Conservation (phyloP, 2,888 invertebrate genomes). For the Peribatodes rhomboidaria region DNA sequence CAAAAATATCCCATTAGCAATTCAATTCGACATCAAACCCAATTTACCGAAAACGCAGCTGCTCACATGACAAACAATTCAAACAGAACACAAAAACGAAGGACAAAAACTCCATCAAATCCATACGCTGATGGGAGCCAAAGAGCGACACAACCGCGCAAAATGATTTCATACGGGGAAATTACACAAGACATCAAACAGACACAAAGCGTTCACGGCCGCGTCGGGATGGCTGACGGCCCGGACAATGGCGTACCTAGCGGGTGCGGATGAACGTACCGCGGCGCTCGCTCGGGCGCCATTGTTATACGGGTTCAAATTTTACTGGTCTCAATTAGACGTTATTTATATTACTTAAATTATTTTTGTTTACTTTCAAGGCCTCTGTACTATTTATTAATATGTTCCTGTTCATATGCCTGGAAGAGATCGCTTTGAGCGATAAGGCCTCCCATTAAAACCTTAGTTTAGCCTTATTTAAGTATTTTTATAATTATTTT, state of each 20-base stretch:
- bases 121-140: constrained; percentile 23
- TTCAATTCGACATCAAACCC: constrained; percentile 16
- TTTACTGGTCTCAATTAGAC: neutral
- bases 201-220: constrained; percentile 43
- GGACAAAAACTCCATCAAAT: constrained; percentile 19
- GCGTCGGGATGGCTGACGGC: neutral
- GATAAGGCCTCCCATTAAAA: too few species aligned
- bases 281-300: neutral
- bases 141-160: constrained; percentile 19
- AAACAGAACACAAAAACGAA: constrained; percentile 18
- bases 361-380: too few species aligned
- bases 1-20: constrained; percentile 14
- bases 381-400: too few species aligned
- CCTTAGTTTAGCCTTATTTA: too few species aligned
- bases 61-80: constrained; percentile 15
- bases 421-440: too few species aligned
- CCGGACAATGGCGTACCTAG: constrained; percentile 1
- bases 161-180: constrained; percentile 37
- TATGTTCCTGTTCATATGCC: too few species aligned
- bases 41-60: constrained; percentile 20
- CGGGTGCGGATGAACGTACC: neutral
- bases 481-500: too few species aligned
- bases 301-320: neutral
- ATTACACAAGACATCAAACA: constrained; percentile 49
- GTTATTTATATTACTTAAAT: too few species aligned